phyloP scores from a whole-genome alignment of 92 coral and sea anemone genomes.

The Porites divaricata region DNA sequence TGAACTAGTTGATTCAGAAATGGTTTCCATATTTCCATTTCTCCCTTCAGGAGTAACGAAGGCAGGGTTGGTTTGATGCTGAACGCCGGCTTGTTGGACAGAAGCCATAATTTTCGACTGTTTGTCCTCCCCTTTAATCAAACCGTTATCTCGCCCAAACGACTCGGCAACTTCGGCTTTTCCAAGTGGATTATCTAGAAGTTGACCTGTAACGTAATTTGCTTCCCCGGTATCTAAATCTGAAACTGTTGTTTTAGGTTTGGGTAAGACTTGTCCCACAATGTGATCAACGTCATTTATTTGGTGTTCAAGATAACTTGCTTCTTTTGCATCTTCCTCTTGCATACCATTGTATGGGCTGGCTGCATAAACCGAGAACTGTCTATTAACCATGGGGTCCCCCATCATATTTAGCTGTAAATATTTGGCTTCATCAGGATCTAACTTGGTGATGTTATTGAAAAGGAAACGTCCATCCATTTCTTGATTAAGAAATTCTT shows the following conservation, averaged over 20 bases:
- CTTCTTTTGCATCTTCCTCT: constrained; percentile 29
- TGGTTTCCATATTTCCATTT: background rate
- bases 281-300: constrained; percentile 28
- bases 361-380: background rate
- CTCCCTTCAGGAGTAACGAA: background rate
- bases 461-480: constrained; percentile 9
- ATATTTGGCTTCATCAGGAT: constrained; percentile 27
- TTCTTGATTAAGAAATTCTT: background rate
- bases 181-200: constrained; percentile 10
- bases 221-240: constrained; percentile 16
- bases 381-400: constrained; percentile 22
- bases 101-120: constrained; percentile 21
- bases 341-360: constrained; percentile 2
- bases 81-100: background rate
- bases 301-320: constrained; percentile 39
- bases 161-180: constrained; percentile 22
- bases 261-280: constrained; percentile 10
- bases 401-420: constrained; percentile 16
- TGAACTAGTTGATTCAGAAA: background rate
- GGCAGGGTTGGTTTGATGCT: background rate
- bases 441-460: constrained; percentile 1
- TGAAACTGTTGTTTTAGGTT: background rate
- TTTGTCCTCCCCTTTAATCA: constrained; percentile 1
- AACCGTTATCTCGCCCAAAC: background rate
- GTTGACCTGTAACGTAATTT: constrained; percentile 8